Evolutionary conservation across 2,797 vertebrate genomes (phyloP).

Genomic region (Onychomys torridus): DNA sequence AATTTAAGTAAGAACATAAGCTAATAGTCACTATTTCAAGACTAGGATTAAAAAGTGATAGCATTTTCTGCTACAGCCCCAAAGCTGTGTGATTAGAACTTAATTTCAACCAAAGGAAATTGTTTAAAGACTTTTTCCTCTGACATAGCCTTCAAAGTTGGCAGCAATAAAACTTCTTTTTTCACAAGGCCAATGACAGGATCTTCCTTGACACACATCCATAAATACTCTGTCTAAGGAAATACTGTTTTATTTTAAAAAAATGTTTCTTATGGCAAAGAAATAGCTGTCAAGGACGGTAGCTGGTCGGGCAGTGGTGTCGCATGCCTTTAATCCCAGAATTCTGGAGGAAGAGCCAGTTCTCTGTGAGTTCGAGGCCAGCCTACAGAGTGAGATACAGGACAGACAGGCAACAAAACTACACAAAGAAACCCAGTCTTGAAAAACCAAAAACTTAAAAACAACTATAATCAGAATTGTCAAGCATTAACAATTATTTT

Average conservation of each 20-base stretch:
- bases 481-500: conserved; percentile 29
- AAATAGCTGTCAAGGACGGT: conserved; percentile 4
- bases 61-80: neutral
- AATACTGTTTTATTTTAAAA: neutral
- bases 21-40: neutral
- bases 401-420: too few species aligned
- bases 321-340: too few species aligned
- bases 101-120: conserved; percentile 60
- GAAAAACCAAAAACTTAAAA: too few species aligned
- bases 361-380: too few species aligned
- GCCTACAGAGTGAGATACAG: too few species aligned
- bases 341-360: too few species aligned
- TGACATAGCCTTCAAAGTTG: conserved; percentile 56
- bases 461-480: neutral
- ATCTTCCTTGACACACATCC: neutral
- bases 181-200: neutral
- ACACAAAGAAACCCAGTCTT: too few species aligned
- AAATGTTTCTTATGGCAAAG: conserved; percentile 36
- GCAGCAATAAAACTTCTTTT: neutral
- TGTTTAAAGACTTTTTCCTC: conserved; percentile 3
- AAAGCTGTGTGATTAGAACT: neutral
- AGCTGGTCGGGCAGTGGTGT: neutral
- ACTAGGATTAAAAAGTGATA: neutral
- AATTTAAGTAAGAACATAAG: conserved; percentile 12
- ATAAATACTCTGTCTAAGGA: neutral